A percentile compares a stretch with the other conserved stretches of the same genome.
phyloP scores from a whole-genome alignment of 2,797 vertebrate species.

The Cyprinodon diabolis region DNA sequence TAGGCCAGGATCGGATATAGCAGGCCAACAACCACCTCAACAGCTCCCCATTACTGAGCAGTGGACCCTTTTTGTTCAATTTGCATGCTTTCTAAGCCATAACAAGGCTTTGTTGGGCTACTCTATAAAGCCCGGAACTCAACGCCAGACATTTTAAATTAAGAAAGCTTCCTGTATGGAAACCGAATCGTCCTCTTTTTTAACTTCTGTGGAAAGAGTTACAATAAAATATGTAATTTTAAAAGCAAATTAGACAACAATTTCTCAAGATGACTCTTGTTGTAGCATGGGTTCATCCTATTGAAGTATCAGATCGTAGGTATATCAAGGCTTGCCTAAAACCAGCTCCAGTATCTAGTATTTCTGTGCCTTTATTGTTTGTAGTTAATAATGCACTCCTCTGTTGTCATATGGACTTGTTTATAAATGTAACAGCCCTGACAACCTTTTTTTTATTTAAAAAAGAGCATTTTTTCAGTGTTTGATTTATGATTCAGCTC shows the following conservation, averaged over 20 bases:
- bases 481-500: conserved; percentile 78
- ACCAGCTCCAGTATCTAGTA: conserved; percentile 13
- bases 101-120: no score
- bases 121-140: no score
- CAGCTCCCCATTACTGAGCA: no score
- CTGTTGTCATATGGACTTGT: conserved; percentile 67
- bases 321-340: conserved; percentile 13
- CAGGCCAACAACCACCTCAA: no score
- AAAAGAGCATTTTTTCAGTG: conserved; percentile 52
- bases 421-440: conserved; percentile 58
- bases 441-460: conserved; percentile 48
- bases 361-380: background rate
- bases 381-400: conserved; percentile 26
- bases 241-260: conserved; percentile 6
- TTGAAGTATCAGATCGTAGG: conserved; percentile 15
- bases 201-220: no score
- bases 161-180: no score
- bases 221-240: background rate
- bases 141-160: no score
- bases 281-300: conserved; percentile 17
- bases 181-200: no score
- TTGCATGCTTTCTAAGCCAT: no score
- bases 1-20: no score
- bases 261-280: background rate
- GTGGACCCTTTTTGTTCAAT: no score